Evolutionary conservation across 2,113 vertebrate species (phyloP), one percentile per base, ranked within the genome.

Genomic region (Alosa alosa): DNA sequence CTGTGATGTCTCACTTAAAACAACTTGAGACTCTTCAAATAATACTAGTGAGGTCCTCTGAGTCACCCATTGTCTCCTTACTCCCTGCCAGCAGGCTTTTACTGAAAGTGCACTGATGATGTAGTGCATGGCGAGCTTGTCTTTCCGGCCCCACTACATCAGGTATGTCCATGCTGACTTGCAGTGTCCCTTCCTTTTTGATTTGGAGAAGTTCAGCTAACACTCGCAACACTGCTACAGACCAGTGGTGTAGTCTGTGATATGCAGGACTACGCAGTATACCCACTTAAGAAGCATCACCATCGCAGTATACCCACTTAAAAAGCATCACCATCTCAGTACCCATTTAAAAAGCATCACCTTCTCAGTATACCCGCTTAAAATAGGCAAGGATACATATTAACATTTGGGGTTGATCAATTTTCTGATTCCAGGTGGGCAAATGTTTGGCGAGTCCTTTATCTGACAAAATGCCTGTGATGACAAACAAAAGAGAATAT

Each of bases 1-100:
- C 64, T 31, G 1, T 68, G 64, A 68, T 68, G 64, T 68, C 64
- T 68, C 64, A 68, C 64, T 68, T 68, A 68, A 68, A 68, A 68
- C 64, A 31, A 68, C 64, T 68, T 68, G 64, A 68, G 64, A 13
- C 64, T 68, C 64, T 13, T 68, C 64, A 68, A 6, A 68, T 68
- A 68, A 68, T 31, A 10, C 57, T 4, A 10, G 64, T 31, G 10
- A 25, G 64, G 64, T 31, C 64, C 64, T 68, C 64, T 31, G 25
- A 68, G 25, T 31, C 7, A 15, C 64, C 64, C n/a, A 68, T 68
- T 31, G 25, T 78, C 72, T 78, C 5, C 36, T 78, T 36, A 5
- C 72, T 39, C 15, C 15, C 72, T 15, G 72, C 36, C 72, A 39
- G 25, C 72, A 72, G 18, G 20, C 57, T 60, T 18, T 6, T 31